These are phyloP conservation scores for Lasiurus borealis DNA, from an alignment of 2,113 vertebrate genomes.

Conservation along the genomic window DNA sequence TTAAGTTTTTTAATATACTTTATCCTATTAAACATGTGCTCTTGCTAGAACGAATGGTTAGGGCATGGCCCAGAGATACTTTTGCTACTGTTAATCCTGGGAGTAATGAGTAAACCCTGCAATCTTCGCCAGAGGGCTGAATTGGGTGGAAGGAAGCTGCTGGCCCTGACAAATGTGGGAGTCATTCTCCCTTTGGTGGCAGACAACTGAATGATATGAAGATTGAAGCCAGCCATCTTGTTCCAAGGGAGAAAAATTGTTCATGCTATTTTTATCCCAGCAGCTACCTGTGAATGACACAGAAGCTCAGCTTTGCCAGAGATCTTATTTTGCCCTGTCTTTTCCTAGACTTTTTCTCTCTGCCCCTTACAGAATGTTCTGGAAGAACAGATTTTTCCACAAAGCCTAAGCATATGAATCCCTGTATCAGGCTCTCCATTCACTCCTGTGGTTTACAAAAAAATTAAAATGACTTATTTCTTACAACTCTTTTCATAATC, in stretches of 20 bases:
- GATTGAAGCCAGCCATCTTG: neutral
- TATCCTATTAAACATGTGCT: neutral
- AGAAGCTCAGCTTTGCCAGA: neutral
- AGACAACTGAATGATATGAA: neutral
- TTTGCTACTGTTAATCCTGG: neutral
- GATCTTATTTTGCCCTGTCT: neutral
- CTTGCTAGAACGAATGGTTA: neutral
- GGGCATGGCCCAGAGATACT: neutral
- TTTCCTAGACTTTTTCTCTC: neutral
- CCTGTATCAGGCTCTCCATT: neutral
- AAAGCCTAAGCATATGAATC: neutral
- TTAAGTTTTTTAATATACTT: neutral
- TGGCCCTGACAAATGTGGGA: neutral
- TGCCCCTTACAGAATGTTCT: neutral
- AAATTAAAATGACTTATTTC: neutral
- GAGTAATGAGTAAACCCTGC: neutral
- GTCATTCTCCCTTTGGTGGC: neutral
- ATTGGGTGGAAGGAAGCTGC: neutral
- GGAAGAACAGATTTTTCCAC: neutral
- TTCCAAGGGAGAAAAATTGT: neutral
- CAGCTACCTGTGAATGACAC: neutral
- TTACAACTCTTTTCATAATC: neutral
- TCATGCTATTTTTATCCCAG: neutral
- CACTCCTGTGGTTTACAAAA: neutral
- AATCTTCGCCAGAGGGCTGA: neutral